phyloP scores from a whole-genome alignment of 1,140 invertebrate species.

The Venustaconcha ellipsiformis region DNA sequence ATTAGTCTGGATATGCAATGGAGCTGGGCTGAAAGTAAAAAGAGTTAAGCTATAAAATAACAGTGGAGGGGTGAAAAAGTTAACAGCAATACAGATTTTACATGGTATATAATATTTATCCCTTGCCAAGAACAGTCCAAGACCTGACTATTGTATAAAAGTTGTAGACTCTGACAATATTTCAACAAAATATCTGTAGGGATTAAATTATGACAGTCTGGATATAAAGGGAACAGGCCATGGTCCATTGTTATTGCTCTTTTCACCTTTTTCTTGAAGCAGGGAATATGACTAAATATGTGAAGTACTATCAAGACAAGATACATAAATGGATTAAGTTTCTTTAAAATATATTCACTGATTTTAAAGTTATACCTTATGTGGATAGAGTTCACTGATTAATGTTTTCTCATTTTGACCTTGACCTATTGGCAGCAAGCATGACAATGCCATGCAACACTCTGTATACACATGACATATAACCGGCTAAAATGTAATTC shows the following conservation, averaged over 20 bases:
- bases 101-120: not conserved
- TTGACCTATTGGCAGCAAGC: not conserved
- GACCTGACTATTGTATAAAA: no score
- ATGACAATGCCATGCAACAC: not conserved
- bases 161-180: no score
- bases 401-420: no score
- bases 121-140: not conserved
- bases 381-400: no score
- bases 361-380: not conserved
- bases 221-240: not conserved
- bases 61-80: no score
- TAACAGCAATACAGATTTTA: not conserved
- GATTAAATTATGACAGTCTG: no score
- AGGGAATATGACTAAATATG: not conserved
- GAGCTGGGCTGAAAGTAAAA: conserved; percentile 52
- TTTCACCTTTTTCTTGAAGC: not conserved
- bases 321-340: no score
- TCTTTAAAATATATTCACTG: no score
- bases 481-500: no score
- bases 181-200: no score
- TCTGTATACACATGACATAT: no score
- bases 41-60: not conserved
- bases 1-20: conserved; percentile 56
- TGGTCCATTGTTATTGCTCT: not conserved
- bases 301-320: no score